Evolutionary conservation across 2,113 vertebrate species (phyloP), one percentile per base, ranked within the genome.

Genomic region (Axis porcinus): DNA sequence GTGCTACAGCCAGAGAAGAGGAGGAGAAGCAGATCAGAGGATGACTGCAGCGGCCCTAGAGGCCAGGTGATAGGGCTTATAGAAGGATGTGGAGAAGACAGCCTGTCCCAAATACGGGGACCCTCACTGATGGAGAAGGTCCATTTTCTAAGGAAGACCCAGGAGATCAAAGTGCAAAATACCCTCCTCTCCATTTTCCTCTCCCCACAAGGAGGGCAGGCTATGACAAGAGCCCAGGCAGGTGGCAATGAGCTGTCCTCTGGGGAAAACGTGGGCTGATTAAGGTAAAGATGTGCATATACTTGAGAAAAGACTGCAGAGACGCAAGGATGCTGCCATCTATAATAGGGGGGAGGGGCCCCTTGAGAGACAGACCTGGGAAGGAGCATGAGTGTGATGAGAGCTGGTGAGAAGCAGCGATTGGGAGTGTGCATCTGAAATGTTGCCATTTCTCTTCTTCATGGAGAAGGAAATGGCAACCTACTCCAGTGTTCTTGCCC

Each of bases 351-450:
- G 21, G 55, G 14, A 30, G 19, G 17, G 62, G 83, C 7, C 15
- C 15, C 60, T 52, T 17, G 23, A 43, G 70, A 85, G 21, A 13
- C 12, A 40, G 13, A 50, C 17, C 12, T 0, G 10, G 27, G 57
- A 47, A 62, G 13, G 43, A 57, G 11, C 33, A 0, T 12, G 9
- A 11, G 21, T 1, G 0, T 64, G 2, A 36, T 2, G 47, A 64
- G 60, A 70, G 10, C 6, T 14, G 23, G 6, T 27, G 43, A 95
- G 47, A 94, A 11, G 91, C 10, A 52, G 36, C 33, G 55, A 9
- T 10, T 19, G 16, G 47, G 54, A 88, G 30, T 40, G 62, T 62
- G 55, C 58, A 45, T 16, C 70, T 47, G 33, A 21, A 91, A 70
- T 4, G 13, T 40, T 25, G 36, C 67, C 21, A 74, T 40, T 74